phyloP scores from a whole-genome alignment of 2,888 invertebrate genomes.

The Acronicta psi region DNA sequence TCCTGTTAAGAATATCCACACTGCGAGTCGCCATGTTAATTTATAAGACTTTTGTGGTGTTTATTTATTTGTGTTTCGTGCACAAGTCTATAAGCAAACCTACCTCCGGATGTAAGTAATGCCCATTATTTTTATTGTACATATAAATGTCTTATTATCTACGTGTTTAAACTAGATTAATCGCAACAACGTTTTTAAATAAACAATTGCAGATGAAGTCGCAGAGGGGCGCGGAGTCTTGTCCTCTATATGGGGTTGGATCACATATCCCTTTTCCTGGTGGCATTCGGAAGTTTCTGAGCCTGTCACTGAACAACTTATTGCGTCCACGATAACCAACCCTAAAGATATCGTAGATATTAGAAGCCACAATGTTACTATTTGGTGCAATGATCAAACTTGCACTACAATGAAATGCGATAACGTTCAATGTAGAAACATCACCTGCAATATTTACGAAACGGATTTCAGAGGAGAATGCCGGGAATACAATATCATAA shows the following conservation, averaged over 20 bases:
- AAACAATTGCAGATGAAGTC: conserved; percentile 74
- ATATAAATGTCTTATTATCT: neutral
- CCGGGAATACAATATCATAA: conserved; percentile 72
- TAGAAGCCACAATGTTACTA: conserved; percentile 75
- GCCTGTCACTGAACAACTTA: conserved; percentile 63
- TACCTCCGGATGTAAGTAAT: conserved; percentile 72
- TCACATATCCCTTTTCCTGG: conserved; percentile 84
- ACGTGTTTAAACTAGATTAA: neutral
- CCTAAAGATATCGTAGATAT: conserved; percentile 70
- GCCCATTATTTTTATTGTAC: neutral
- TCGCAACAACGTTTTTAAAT: neutral
- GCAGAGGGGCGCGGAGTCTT: conserved; percentile 77
- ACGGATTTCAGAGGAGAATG: conserved; percentile 83
- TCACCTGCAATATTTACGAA: conserved; percentile 84
- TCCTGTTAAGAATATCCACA: conserved; percentile 61
- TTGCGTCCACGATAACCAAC: conserved; percentile 60
- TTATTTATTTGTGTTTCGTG: conserved; percentile 67
- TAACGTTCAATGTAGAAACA: conserved; percentile 74
- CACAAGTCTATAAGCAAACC: conserved; percentile 73
- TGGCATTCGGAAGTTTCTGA: conserved; percentile 70
- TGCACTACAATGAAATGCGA: conserved; percentile 84
- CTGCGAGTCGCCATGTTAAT: conserved; percentile 66
- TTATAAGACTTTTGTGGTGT: conserved; percentile 62
- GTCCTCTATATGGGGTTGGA: conserved; percentile 83
- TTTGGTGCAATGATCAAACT: conserved; percentile 85